Evolutionary conservation across 2,888 invertebrate genomes (phyloP), one percentile per base, ranked within the genome.

Genomic region (Macrophya annulata): DNA sequence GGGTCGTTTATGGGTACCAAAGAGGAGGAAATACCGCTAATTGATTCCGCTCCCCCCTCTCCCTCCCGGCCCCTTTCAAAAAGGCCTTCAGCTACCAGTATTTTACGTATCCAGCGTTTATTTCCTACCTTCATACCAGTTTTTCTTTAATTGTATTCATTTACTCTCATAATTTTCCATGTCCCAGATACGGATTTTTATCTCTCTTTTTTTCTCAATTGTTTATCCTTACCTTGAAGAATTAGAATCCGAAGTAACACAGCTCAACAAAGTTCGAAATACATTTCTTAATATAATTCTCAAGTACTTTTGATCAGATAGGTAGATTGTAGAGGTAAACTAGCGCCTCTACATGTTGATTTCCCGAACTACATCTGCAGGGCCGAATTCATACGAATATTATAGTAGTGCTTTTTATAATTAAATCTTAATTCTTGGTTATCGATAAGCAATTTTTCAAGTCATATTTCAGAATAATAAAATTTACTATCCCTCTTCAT

Each of bases 1-100:
- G 79, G 59, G 79, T 79, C 59, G 79, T 37, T 76, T n/a, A 59
- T 51, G 51, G 79, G 40, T 59, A 48, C 15, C 43, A 51, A 76
- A 48, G 25, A n/a, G 55, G 37, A n/a, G 79, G 79, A n/a, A 79
- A 17, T 59, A n/a, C 55, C 45, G 55, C 40, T 79, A 79, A 79
- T 79, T 79, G 79, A 79, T 79, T 59, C 40, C n/a, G n/a, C n/a
- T 25, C 40, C 71, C 71, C 71, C 17, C 17, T 71, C 17, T 21
- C 45, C 40, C 48, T 25, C 12, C 45, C 10, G 48, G 0, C 25
- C 21, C 25, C 9, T 21, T 21, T 8, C 31, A 31, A 21, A 21
- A 5, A 5, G 12, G 9, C 65, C 65, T 65, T 3, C 45, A 48
- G 15, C 43, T 21, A 48, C 76, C n/a, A n/a, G 9, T 17, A 40